These are phyloP conservation scores for Botia kubotai DNA, from an alignment of 2,797 vertebrate species.

Conservation along the genomic window DNA sequence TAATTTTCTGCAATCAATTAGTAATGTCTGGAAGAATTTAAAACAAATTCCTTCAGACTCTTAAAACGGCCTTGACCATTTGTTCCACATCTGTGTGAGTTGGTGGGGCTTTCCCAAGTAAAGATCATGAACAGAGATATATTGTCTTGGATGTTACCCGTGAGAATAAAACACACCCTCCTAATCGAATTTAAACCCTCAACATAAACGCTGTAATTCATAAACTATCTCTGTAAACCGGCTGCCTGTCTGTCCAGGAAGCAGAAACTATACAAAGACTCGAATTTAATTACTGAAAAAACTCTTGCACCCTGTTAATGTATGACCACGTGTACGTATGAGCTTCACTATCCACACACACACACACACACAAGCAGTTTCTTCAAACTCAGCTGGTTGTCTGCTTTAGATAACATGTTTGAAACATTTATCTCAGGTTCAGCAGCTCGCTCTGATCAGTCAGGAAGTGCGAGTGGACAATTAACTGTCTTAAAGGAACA, in stretches of 20 bases:
- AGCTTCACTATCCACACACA: constrained; percentile 45
- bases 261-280: constrained; percentile 15
- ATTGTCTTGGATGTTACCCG: constrained; percentile 1
- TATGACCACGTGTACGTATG: background rate
- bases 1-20: constrained; percentile 18
- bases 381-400: constrained; percentile 26
- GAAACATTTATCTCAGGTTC: background rate
- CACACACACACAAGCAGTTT: constrained; percentile 17
- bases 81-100: constrained; percentile 38
- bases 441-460: background rate
- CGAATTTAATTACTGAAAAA: background rate
- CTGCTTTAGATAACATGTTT: constrained; percentile 42
- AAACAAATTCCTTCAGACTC: constrained; percentile 5
- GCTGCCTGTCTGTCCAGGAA: background rate
- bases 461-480: background rate
- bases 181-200: constrained; percentile 25
- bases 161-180: constrained; percentile 36
- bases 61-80: constrained; percentile 10
- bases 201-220: constrained; percentile 25
- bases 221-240: constrained; percentile 8
- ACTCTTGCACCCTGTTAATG: constrained; percentile 40
- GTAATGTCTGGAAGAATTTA: constrained; percentile 18
- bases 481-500: background rate
- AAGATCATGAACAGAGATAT: background rate
- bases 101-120: constrained; percentile 33